A percentile compares a stretch with the other conserved stretches of the same genome.
Evolutionary conservation across 2,888 invertebrate species (phyloP).

Genomic region (Lithophane socia): DNA sequence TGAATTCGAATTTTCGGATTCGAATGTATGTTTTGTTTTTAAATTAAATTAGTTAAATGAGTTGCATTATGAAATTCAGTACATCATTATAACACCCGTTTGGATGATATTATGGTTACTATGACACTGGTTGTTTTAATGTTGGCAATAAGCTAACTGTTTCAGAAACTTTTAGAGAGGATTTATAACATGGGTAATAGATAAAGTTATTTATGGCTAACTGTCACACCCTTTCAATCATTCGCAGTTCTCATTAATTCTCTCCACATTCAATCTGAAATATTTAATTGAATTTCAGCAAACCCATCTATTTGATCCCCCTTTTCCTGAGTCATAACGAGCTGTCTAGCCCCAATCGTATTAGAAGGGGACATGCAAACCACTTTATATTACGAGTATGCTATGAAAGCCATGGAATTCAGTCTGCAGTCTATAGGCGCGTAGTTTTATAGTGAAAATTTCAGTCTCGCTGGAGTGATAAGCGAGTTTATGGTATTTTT

Average conservation of each 20-base stretch:
- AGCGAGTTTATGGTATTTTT: background rate
- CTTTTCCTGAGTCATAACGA: conserved; percentile 30
- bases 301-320: conserved; percentile 24
- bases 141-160: too few relatives aligned
- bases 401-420: conserved; percentile 14
- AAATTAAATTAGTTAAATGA: too few relatives aligned
- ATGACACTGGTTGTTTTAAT: too few relatives aligned
- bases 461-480: conserved; percentile 4
- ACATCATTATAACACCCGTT: too few relatives aligned
- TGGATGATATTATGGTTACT: too few relatives aligned
- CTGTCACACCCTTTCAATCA: background rate
- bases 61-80: too few relatives aligned
- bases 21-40: too few relatives aligned
- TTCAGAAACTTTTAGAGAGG: too few relatives aligned
- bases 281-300: conserved; percentile 10
- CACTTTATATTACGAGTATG: conserved; percentile 28
- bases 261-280: conserved; percentile 17
- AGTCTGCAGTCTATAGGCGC: background rate
- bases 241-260: background rate
- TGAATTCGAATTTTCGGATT: too few relatives aligned
- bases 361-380: conserved; percentile 34
- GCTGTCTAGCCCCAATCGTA: conserved; percentile 27
- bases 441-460: conserved; percentile 1
- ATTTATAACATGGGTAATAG: too few relatives aligned
- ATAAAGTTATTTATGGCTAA: background rate